Percentiles rank a stretch among this genome's conserved stretches.
phyloP scores from a whole-genome alignment of 1,140 invertebrate species.

The Monomorium pharaonis region DNA sequence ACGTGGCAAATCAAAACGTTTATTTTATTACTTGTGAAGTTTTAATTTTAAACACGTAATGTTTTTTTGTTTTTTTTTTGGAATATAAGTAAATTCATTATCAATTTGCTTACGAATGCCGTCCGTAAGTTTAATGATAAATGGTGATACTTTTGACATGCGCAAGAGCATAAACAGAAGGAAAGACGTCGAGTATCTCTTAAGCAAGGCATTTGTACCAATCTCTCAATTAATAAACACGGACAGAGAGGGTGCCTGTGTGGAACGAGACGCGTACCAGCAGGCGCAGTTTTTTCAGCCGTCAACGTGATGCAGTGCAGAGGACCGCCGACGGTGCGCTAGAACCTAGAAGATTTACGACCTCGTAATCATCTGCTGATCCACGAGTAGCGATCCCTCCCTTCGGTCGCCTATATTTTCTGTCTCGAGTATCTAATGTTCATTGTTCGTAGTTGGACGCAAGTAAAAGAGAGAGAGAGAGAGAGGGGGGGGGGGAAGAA shows the following conservation, averaged over 20 bases:
- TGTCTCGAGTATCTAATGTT: slow-evolving; percentile 73
- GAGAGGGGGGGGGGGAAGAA: too few species aligned
- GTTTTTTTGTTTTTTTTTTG: not conserved
- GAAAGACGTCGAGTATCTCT: slow-evolving; percentile 17
- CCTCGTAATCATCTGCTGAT: slow-evolving; percentile 77
- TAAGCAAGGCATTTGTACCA: slow-evolving; percentile 39
- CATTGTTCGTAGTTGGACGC: slow-evolving; percentile 66
- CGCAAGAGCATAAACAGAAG: not conserved
- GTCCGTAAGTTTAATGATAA: not conserved
- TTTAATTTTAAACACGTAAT: not conserved
- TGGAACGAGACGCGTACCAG: slow-evolving; percentile 13
- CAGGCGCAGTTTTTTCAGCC: slow-evolving; percentile 52
- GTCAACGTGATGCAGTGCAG: slow-evolving; percentile 66
- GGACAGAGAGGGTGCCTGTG: not conserved
- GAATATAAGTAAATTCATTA: not conserved
- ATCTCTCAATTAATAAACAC: slow-evolving; percentile 71
- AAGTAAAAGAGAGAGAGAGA: not conserved
- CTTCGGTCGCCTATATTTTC: slow-evolving; percentile 72
- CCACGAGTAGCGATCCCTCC: slow-evolving; percentile 63
- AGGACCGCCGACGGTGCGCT: slow-evolving; percentile 64
- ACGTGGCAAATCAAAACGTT: not conserved
- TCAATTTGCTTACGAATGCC: not conserved
- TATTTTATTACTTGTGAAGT: not conserved
- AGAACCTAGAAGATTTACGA: slow-evolving; percentile 73
- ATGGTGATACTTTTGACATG: slow-evolving; percentile 2